Percentiles rank a stretch among this genome's conserved stretches.
Evolutionary conservation across 2,888 invertebrate genomes (phyloP).

Genomic region (Stegana nigrithorax): DNA sequence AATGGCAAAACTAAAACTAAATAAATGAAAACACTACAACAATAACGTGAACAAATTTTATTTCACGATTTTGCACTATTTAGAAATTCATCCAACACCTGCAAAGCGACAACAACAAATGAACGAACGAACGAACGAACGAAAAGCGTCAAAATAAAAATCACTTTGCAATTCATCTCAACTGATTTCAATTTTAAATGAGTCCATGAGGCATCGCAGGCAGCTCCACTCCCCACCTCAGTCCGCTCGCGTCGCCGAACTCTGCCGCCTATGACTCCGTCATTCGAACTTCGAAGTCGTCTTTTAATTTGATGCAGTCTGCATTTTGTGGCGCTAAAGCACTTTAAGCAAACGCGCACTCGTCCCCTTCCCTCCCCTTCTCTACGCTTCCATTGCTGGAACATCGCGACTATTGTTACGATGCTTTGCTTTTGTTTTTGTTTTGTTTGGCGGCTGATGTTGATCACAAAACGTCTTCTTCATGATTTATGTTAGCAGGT

Average conservation of each 20-base stretch:
- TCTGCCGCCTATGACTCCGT: background rate
- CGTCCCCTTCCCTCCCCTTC: no score
- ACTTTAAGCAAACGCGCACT: no score
- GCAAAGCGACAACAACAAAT: conserved; percentile 20
- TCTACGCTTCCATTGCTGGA: no score
- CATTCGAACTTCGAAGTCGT: no score
- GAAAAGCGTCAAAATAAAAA: conserved; percentile 28
- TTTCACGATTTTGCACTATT: conserved; percentile 43
- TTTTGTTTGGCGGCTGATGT: background rate
- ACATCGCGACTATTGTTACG: background rate
- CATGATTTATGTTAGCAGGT: conserved; percentile 6
- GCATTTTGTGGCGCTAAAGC: no score
- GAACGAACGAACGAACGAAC: background rate
- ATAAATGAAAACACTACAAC: conserved; percentile 14
- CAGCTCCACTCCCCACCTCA: no score
- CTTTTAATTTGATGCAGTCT: no score
- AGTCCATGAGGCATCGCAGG: background rate
- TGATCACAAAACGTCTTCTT: background rate
- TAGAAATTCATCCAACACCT: conserved; percentile 32
- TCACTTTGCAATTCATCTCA: conserved; percentile 30
- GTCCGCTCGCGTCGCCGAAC: background rate
- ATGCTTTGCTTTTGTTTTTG: no score
- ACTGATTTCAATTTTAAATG: conserved; percentile 29
- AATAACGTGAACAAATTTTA: conserved; percentile 42
- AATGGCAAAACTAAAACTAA: background rate